Evolutionary conservation across 1,140 invertebrate species (phyloP).

Genomic region (Lutraria rhynchaena): DNA sequence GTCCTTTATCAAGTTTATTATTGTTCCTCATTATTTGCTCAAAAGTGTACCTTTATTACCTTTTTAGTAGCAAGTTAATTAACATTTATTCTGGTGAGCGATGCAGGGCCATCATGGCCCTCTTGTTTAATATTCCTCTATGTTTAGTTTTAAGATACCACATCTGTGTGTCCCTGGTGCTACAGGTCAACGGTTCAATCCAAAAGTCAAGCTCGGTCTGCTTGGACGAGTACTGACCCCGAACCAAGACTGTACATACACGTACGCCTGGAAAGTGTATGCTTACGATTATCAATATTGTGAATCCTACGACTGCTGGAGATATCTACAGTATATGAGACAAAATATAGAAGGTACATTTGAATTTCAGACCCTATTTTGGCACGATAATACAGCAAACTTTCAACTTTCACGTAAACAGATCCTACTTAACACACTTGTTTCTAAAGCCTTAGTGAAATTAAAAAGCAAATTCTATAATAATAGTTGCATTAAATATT

Average conservation of each 20-base stretch:
- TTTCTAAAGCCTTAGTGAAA: no score
- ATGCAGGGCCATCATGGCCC: no score
- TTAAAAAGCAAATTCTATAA: no score
- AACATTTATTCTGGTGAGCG: no score
- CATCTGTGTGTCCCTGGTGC: neutral
- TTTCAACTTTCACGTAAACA: no score
- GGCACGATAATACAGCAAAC: neutral
- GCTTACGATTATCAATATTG: slow-evolving; percentile 62
- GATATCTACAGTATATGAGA: slow-evolving; percentile 42
- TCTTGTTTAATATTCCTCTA: no score
- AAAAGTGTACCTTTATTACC: no score
- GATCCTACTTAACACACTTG: no score
- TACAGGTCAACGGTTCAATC: slow-evolving; percentile 33
- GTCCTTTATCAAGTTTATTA: no score
- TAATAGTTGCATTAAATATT: no score
- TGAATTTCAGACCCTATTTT: neutral
- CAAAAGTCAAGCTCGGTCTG: slow-evolving; percentile 27
- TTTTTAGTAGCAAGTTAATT: no score
- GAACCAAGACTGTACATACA: slow-evolving; percentile 9
- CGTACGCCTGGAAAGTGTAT: slow-evolving; percentile 64
- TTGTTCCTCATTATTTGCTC: no score
- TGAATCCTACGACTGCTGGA: slow-evolving; percentile 48
- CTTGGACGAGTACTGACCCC: neutral
- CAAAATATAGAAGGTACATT: slow-evolving; percentile 61
- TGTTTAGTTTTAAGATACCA: slow-evolving; percentile 17